These are phyloP conservation scores for Calidris pygmaea DNA, from an alignment of 2,113 vertebrate genomes.

Conservation along the genomic window DNA sequence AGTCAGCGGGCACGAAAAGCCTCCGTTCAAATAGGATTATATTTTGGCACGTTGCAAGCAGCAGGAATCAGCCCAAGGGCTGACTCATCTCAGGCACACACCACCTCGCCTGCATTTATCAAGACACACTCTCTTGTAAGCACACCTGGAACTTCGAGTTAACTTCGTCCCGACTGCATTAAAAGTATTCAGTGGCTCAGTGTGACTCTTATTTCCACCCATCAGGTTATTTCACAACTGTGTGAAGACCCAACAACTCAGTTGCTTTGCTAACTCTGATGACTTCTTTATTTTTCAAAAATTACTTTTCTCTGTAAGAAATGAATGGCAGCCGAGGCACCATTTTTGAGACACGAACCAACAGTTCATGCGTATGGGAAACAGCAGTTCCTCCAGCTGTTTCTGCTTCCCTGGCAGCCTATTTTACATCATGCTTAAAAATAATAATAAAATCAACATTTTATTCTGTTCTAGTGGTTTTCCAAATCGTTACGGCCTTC, in stretches of 20 bases:
- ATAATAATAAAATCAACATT: neutral
- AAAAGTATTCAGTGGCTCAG: neutral
- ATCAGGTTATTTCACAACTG: neutral
- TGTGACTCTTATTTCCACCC: neutral
- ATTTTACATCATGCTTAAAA: neutral
- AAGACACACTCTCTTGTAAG: neutral
- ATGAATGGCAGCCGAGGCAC: neutral
- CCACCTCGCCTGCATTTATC: neutral
- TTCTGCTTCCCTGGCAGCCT: neutral
- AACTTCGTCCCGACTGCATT: neutral
- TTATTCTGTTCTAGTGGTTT: neutral
- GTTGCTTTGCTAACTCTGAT: neutral
- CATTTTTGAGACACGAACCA: neutral
- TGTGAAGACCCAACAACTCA: neutral
- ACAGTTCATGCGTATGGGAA: neutral
- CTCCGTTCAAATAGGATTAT: neutral
- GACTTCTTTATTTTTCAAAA: neutral
- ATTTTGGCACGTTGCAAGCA: neutral
- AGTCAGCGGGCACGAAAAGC: slow-evolving; percentile 25
- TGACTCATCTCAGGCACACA: neutral
- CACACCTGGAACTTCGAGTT: neutral
- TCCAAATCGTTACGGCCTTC: neutral
- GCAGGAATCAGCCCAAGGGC: neutral
- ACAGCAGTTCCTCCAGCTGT: neutral
- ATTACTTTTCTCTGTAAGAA: neutral